A percentile compares a stretch with the other conserved stretches of the same genome.
phyloP scores from a whole-genome alignment of 2,888 invertebrate species.

The Scaptomyza parva region DNA sequence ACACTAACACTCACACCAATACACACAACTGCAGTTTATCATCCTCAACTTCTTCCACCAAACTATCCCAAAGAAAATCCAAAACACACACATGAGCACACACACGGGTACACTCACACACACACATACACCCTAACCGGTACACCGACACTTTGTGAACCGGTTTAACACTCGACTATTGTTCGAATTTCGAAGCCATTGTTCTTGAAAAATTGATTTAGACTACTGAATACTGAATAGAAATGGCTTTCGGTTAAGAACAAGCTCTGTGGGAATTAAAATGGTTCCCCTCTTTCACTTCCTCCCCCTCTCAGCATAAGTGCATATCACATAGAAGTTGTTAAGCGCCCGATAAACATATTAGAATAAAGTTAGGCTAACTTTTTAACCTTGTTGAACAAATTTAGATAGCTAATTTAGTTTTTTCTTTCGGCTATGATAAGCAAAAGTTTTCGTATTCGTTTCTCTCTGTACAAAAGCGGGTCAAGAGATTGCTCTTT shows the following conservation, averaged over 20 bases:
- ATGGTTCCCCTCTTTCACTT: background rate
- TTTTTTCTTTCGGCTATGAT: background rate
- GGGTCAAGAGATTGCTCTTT: background rate
- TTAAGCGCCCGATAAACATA: slow-evolving; percentile 18
- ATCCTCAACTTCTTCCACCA: slow-evolving; percentile 46
- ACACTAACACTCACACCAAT: slow-evolving; percentile 16
- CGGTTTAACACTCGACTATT: slow-evolving; percentile 49
- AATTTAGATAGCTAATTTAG: slow-evolving; percentile 10
- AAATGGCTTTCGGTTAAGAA: slow-evolving; percentile 29
- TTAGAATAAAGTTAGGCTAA: slow-evolving; percentile 33
- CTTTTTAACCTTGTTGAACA: slow-evolving; percentile 1
- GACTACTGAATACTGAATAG: slow-evolving; percentile 45
- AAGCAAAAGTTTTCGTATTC: slow-evolving; percentile 20
- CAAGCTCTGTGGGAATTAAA: slow-evolving; percentile 18
- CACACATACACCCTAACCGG: slow-evolving; percentile 16
- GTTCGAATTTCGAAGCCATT: slow-evolving; percentile 62
- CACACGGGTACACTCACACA: slow-evolving; percentile 4
- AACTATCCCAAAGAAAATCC: slow-evolving; percentile 8
- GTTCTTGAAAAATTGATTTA: slow-evolving; percentile 74
- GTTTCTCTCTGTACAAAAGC: no score
- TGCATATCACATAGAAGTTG: slow-evolving; percentile 5
- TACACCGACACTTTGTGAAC: slow-evolving; percentile 8
- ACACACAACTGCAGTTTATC: slow-evolving; percentile 28
- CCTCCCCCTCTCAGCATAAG: background rate
- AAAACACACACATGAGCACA: slow-evolving; percentile 6